Conservation (phyloP, 2,797 vertebrate species). For the Paratrypauchen microcephalus region DNA sequence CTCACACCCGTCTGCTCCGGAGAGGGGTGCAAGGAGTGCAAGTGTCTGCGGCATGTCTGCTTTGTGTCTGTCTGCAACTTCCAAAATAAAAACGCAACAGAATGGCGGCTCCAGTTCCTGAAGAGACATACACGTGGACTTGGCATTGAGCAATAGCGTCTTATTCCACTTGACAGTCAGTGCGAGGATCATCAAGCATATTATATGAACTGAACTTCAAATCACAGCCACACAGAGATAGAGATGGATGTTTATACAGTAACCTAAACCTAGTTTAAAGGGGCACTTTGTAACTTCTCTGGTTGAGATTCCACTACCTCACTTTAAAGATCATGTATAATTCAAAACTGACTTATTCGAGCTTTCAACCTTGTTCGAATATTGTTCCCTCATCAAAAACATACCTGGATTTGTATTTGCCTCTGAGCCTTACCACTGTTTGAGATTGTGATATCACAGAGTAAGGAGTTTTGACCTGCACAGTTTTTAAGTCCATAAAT, state of each 20-base stretch:
- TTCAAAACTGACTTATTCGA: too few species aligned
- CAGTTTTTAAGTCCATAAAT: too few species aligned
- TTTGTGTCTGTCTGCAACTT: slow-evolving; percentile 66
- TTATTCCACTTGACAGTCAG: background rate
- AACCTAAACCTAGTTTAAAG: too few species aligned
- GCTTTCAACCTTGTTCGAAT: too few species aligned
- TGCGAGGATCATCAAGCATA: background rate
- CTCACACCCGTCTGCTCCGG: slow-evolving; percentile 72
- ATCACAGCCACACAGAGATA: background rate
- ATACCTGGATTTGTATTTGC: too few species aligned
- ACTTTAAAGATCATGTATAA: too few species aligned
- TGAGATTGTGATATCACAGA: too few species aligned
- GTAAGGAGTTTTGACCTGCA: too few species aligned
- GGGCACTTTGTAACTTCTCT: too few species aligned
- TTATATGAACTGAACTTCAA: background rate
- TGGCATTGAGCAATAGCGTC: background rate
- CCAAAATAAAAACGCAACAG: slow-evolving; percentile 28
- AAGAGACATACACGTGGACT: slow-evolving; percentile 11
- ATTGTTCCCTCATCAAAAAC: too few species aligned
- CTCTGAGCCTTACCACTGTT: too few species aligned
- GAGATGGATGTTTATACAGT: background rate
- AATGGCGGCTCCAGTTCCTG: slow-evolving; percentile 16
- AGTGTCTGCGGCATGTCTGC: slow-evolving; percentile 53
- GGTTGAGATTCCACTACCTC: too few species aligned
- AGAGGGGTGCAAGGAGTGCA: slow-evolving; percentile 53